phyloP scores from a whole-genome alignment of 2,888 invertebrate species.

The Halocaridina rubra region DNA sequence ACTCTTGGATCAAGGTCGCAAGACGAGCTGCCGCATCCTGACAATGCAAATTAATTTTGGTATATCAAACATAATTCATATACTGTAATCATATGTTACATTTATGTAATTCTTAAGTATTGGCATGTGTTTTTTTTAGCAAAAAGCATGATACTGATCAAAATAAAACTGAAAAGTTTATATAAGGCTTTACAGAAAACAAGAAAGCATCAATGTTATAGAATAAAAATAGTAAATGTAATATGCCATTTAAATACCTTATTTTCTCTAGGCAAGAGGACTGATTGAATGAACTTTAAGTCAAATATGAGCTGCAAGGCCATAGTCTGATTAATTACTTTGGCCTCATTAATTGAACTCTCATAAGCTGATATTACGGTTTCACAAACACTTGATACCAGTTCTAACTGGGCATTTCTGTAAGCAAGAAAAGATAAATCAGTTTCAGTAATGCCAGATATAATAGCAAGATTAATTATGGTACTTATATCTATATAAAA shows the following conservation, averaged over 20 bases:
- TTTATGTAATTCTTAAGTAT: no score
- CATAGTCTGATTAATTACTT: constrained; percentile 36
- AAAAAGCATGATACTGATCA: no score
- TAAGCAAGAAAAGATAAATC: background rate
- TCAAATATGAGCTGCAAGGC: constrained; percentile 62
- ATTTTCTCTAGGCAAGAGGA: constrained; percentile 51
- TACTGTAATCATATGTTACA: no score
- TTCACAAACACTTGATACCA: constrained; percentile 18
- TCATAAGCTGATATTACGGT: constrained; percentile 32
- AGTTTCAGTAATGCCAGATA: no score
- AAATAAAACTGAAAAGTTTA: no score
- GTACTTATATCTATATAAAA: no score
- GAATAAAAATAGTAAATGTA: no score
- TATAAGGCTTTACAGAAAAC: no score
- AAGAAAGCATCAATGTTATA: no score
- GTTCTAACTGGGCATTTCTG: constrained; percentile 36
- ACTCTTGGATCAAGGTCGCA: constrained; percentile 15
- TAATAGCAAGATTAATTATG: no score
- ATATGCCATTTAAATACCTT: constrained; percentile 44
- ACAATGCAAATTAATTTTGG: background rate
- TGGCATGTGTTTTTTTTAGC: no score
- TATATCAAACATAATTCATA: no score
- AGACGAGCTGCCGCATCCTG: constrained; percentile 33
- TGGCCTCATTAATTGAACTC: background rate
- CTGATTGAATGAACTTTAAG: constrained; percentile 42